Percentiles rank a stretch among this genome's conserved stretches.
Evolutionary conservation across 37 sponge, comb jelly and placozoan genomes (phyloP).

Genomic region (Halisarca cf. caerulea): DNA sequence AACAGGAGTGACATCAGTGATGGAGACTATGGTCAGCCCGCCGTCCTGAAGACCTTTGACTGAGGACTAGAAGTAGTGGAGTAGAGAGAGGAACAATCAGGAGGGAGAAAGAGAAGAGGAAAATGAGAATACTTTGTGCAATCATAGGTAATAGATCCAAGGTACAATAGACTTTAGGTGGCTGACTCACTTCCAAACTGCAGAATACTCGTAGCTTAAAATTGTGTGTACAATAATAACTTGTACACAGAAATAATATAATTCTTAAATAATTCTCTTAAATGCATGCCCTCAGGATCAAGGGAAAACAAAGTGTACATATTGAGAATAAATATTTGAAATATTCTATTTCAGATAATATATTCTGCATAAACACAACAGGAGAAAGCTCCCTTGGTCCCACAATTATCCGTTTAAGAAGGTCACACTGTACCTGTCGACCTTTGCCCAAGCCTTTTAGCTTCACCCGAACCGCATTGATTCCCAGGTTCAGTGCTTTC

Average conservation of each 20-base stretch:
- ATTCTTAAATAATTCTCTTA: no score
- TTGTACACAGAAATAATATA: not conserved
- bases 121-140: not conserved
- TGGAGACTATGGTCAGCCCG: constrained; percentile 48
- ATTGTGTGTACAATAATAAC: not conserved
- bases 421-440: constrained; percentile 62
- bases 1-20: constrained; percentile 86
- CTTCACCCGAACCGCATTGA: constrained; percentile 48
- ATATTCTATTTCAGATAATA: no score
- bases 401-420: no score
- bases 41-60: constrained; percentile 76
- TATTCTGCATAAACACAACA: no score
- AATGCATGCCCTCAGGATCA: no score
- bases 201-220: no score
- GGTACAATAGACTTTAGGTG: not conserved
- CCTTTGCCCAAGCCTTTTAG: constrained; percentile 78
- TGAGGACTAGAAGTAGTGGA: constrained; percentile 57
- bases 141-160: no score
- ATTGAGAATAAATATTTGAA: no score
- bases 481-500: constrained; percentile 53
- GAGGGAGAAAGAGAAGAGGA: not conserved
- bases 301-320: no score
- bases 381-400: no score
- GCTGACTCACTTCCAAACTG: not conserved
- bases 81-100: no score